Evolutionary conservation across 2,797 vertebrate species (phyloP), one percentile per base, ranked within the genome.

Genomic region (Gobionotothen gibberifrons): DNA sequence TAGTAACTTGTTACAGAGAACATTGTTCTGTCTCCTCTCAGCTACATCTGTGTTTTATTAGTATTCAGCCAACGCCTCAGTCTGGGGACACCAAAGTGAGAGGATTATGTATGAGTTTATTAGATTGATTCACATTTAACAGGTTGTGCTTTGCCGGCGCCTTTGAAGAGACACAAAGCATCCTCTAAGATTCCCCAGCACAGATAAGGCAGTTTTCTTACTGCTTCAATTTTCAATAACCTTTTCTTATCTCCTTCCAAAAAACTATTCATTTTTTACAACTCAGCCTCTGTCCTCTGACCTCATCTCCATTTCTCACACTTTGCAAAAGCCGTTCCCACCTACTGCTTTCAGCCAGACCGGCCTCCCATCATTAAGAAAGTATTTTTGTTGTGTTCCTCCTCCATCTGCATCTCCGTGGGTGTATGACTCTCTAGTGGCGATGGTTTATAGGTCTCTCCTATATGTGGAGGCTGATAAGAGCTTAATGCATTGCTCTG

Each of bases 401-500:
- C 48, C 39, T 83, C 79, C 74, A 68, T 74, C 58, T 69, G 69
- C 54, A 40, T 58, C 72, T 85, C 69, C 21, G 81, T 78, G 74
- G 73, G 81, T 57, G 89, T 74, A 71, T 65, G 82, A 71, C 60
- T 89, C 80, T 84, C 65, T 29, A 8, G 70, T 44, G 59, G 76
- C 4, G 19, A 43, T 69, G 76, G 68, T 91, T 88, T 90, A 89
- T 78, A 64, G 72, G 67, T 83, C 53, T 72, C 74, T 76, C 63
- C 70, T 88, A 82, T 89, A 89, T 66, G 83, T 80, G 82, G 85
- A 86, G 74, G 67, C 69, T 92, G 93, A 95, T 94, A 93, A 93
- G 92, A 85, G 85, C 84, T 89, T 91, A 93, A 93, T 90, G 86
- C 88, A 94, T 93, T 91, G 87, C 87, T 76, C 90, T 67, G 87